phyloP scores from a whole-genome alignment of 2,113 vertebrate species.

The Aramus guarauna region DNA sequence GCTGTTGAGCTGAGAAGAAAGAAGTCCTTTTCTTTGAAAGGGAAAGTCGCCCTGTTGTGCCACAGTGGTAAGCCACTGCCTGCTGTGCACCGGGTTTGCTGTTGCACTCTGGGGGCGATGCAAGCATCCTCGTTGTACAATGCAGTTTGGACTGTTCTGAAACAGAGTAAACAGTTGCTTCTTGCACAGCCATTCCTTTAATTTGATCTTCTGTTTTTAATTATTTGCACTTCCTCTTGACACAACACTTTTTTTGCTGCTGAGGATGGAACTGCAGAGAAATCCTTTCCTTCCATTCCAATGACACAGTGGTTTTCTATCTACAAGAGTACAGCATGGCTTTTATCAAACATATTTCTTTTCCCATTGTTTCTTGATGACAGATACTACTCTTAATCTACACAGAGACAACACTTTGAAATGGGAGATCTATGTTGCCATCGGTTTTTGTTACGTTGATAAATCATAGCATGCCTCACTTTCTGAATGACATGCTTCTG shows the following conservation, averaged over 20 bases:
- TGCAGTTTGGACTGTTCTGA: neutral
- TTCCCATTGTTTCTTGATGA: constrained; percentile 46
- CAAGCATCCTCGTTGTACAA: neutral
- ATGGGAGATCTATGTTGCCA: neutral
- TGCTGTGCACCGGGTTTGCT: neutral
- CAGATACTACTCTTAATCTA: constrained; percentile 39
- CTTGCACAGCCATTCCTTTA: constrained; percentile 17
- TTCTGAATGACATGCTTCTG: constrained; percentile 25
- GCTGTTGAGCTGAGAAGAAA: constrained; percentile 29
- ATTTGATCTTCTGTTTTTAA: constrained; percentile 26
- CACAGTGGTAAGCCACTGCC: neutral
- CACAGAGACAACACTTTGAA: constrained; percentile 9
- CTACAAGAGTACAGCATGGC: neutral
- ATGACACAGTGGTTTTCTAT: neutral
- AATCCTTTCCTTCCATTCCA: neutral
- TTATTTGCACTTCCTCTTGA: constrained; percentile 17
- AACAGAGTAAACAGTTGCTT: neutral
- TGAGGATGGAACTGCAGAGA: neutral
- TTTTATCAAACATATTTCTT: constrained; percentile 25
- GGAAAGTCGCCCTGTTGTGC: neutral
- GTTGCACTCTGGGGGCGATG: neutral
- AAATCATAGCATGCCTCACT: constrained; percentile 51
- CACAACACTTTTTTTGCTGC: neutral
- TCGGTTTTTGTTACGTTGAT: constrained; percentile 2
- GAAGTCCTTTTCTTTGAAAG: neutral